Base-by-base conservation (phyloP, 1,140 invertebrate genomes). In the Agrypnia vestita region DNA sequence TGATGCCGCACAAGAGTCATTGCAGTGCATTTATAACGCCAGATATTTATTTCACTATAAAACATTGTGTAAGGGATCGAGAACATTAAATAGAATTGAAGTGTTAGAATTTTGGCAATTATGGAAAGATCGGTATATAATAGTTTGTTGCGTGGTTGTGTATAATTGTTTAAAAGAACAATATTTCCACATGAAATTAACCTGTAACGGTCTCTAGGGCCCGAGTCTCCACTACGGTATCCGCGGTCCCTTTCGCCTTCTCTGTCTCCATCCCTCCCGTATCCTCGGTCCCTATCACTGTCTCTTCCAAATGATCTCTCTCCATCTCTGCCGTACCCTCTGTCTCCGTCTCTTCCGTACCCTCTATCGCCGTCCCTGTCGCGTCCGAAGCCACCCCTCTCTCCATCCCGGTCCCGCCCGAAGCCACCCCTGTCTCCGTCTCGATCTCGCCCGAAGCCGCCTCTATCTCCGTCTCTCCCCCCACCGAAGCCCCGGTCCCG, bases 391-490 rank as follows among this genome's bases (percentile, higher is more conserved):
- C 87, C 85, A 35, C 84, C 85, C 19, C 74, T 74, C 49, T 53
- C 55, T 0, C 73, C 35, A 19, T 79, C 77, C 19, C 81, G 25
- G 25, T 82, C 77, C 19, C 80, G 47, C 1, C 73, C 61, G 43
- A 46, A 73, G 1, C 87, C 85, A 77, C 80, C 85, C 79, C 80
- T 85, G 83, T 78, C 85, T 84, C 86, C 85, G 80, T 85, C 88
- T 74, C 85, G 80, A 56, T 86, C 85, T 19, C 85, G 83, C 72
- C 83, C 84, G 78, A 75, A 86, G 75, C 85, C 89, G 74, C 85
- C 89, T 84, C 74, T 85, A 1, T 88, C 85, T 46, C 85, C 85
- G 12, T 86, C 86, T 19, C 87, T 84, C 13, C 85, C 84, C 0
- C 82, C 64, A 9, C 80, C 80, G 11, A 15, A 69, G 15, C 69